Base-by-base conservation (phyloP, 2,113 vertebrate genomes). In the Taurulus bubalis region DNA sequence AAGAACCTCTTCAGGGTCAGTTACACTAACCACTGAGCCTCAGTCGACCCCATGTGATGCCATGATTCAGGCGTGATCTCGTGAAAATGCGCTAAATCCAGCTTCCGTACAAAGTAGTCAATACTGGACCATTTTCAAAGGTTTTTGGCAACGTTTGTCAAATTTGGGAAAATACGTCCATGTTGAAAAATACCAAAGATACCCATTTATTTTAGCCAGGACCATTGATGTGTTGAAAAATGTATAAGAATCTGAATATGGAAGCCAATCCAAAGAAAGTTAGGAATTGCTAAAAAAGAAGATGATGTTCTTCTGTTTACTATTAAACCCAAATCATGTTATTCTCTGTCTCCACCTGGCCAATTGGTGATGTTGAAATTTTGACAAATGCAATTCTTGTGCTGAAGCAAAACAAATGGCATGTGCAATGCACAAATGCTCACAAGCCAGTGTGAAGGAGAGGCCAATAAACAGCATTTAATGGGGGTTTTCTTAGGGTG, bases 401-500 rank as follows among this genome's bases (percentile, higher is more conserved):
- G 68, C 53, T 63, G 55, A 68, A 67, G 64, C 51, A 51, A 53
- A 45, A 36, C 63, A 60, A 68, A 22, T 55, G 11, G 0, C 2
- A 5, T 51, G 45, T 64, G 32, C 36, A 28, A 62, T 47, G 55
- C 4, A 51, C 53, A 75, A 18, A 64, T 1, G 56, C 4, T 65
- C n/a, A 12, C 8, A 38, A 24, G 18, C 56, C 16, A 24, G 60
- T 77, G 32, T 38, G 3, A 55, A 2, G 1, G 10, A 53, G 60
- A 70, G 1, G 3, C 38, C 63, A 74, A 6, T 36, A 63, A 79
- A 70, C 9, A 70, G 10, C 2, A 38, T 70, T 65, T 68, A 32
- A 74, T 38, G 45, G 20, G 49, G 3, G 38, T 82, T 34, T 71
- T 66, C 22, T 73, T 26, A 30, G 36, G 24, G 1, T 73, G 32